phyloP scores from a whole-genome alignment of 2,888 invertebrate genomes.

The Hirtodrosophila duncani region DNA sequence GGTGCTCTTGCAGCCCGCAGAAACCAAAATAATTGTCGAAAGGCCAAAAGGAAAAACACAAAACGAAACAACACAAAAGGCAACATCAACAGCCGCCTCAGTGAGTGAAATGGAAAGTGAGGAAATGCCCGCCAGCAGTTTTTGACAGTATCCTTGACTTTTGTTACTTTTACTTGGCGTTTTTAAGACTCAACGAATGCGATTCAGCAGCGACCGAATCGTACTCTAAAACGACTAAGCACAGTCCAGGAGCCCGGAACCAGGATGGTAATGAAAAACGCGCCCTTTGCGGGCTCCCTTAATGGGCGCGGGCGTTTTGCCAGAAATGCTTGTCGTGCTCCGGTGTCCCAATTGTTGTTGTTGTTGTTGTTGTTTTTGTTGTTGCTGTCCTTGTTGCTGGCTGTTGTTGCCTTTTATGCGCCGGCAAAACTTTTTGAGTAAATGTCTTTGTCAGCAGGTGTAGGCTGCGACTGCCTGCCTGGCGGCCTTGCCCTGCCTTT shows the following conservation, averaged over 20 bases:
- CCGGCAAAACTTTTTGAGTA: slow-evolving; percentile 67
- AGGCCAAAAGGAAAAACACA: slow-evolving; percentile 4
- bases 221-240: not conserved
- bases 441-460: slow-evolving; percentile 72
- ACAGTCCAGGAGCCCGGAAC: not conserved
- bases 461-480: slow-evolving; percentile 33
- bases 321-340: slow-evolving; percentile 62
- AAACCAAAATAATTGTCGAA: slow-evolving; percentile 26
- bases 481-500: slow-evolving; percentile 28
- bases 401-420: slow-evolving; percentile 21
- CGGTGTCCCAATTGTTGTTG: slow-evolving; percentile 28
- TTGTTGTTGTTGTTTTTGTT: slow-evolving; percentile 9
- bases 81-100: slow-evolving; percentile 14
- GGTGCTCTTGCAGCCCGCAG: slow-evolving; percentile 20
- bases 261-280: slow-evolving; percentile 62
- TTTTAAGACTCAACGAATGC: slow-evolving; percentile 59
- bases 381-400: slow-evolving; percentile 17
- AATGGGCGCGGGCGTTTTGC: slow-evolving; percentile 63
- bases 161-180: slow-evolving; percentile 55
- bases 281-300: slow-evolving; percentile 54
- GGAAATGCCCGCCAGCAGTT: slow-evolving; percentile 52
- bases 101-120: slow-evolving; percentile 60
- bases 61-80: slow-evolving; percentile 11
- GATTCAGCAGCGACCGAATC: no score
- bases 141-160: slow-evolving; percentile 69